Evolutionary conservation across 2,113 vertebrate species (phyloP).

Genomic region (Ranitomeya variabilis): DNA sequence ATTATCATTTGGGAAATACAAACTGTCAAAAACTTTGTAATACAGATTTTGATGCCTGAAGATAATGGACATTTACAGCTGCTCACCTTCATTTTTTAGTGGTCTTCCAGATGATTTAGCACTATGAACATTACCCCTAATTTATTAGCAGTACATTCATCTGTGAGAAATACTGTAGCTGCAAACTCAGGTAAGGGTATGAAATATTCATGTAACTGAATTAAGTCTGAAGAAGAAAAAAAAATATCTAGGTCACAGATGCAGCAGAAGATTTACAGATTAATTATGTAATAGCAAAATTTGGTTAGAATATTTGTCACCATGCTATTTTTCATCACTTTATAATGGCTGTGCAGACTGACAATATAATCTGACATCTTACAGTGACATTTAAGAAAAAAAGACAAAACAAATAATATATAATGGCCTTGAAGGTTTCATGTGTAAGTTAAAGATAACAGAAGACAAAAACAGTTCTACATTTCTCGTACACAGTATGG

Average conservation of each 20-base stretch:
- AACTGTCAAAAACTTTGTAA: slow-evolving; percentile 2
- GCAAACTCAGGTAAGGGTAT: slow-evolving; percentile 27
- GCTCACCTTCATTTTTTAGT: neutral
- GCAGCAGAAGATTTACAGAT: slow-evolving; percentile 26
- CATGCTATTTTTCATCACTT: slow-evolving; percentile 17
- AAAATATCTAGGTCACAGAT: slow-evolving; percentile 24
- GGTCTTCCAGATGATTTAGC: slow-evolving; percentile 30
- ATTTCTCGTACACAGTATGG: no score
- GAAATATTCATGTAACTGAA: slow-evolving; percentile 36
- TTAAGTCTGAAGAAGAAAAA: slow-evolving; percentile 32
- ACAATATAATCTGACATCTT: slow-evolving; percentile 12
- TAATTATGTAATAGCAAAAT: slow-evolving; percentile 29
- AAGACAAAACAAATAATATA: no score
- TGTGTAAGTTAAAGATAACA: no score
- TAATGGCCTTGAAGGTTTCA: no score
- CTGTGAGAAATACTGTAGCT: slow-evolving; percentile 28
- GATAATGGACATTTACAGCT: neutral
- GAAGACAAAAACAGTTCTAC: no score
- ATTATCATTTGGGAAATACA: neutral
- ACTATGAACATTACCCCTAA: slow-evolving; percentile 6
- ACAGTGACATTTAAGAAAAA: neutral
- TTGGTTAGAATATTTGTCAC: slow-evolving; percentile 39
- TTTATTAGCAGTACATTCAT: neutral
- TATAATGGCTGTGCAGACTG: neutral
- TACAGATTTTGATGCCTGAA: slow-evolving; percentile 9